These are phyloP conservation scores for Drosophila kepulauana DNA, from an alignment of 1,140 invertebrate genomes.

Conservation along the genomic window DNA sequence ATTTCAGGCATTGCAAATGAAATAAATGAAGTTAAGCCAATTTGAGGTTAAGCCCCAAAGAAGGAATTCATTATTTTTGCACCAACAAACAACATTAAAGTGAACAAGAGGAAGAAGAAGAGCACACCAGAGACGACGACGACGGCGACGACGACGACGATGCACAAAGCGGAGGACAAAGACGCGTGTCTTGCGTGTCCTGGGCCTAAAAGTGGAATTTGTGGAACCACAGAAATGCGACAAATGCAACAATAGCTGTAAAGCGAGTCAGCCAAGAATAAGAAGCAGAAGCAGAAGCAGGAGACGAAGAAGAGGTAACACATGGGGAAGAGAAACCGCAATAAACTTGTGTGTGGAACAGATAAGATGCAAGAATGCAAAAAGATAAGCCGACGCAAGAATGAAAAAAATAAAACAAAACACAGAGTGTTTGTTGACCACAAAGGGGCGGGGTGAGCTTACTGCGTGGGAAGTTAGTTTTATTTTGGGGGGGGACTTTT, in stretches of 20 bases:
- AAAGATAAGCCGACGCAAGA: slow-evolving; percentile 19
- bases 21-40: slow-evolving; percentile 82
- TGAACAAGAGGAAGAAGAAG: not conserved
- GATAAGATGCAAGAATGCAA: slow-evolving; percentile 59
- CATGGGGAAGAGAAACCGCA: slow-evolving; percentile 33
- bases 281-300: slow-evolving; percentile 7
- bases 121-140: not conserved
- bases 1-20: slow-evolving; percentile 63
- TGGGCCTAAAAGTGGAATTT: slow-evolving; percentile 58
- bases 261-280: slow-evolving; percentile 42
- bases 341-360: slow-evolving; percentile 45
- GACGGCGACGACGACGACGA: too few species aligned
- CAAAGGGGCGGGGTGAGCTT: not conserved
- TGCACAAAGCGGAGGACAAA: slow-evolving; percentile 18
- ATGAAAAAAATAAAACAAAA: slow-evolving; percentile 16
- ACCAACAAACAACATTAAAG: slow-evolving; percentile 10
- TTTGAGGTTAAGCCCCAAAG: slow-evolving; percentile 76
- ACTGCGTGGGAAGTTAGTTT: slow-evolving; percentile 17
- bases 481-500: not conserved
- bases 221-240: slow-evolving; percentile 69
- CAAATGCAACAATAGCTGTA: slow-evolving; percentile 81
- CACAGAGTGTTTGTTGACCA: not conserved
- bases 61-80: slow-evolving; percentile 77
- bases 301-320: slow-evolving; percentile 17
- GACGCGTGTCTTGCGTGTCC: slow-evolving; percentile 63